Evolutionary conservation across 2,888 invertebrate species (phyloP), one percentile per base, ranked within the genome.

Genomic region (Scotopteryx bipunctaria): DNA sequence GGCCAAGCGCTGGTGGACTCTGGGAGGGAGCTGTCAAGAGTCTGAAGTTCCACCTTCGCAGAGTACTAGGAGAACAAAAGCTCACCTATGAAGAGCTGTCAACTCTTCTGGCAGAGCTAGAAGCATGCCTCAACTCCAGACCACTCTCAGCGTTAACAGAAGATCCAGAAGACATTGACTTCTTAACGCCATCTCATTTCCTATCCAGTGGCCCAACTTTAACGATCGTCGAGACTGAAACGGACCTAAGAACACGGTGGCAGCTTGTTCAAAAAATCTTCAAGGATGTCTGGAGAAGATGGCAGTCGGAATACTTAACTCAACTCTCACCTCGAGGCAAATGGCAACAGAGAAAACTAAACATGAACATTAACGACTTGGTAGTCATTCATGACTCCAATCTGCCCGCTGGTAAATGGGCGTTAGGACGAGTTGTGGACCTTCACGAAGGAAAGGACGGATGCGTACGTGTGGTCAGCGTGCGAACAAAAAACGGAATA

Each of bases 21-120:
- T 61, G 58, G 57, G 63, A 64, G 33, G 14, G 32, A 2, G 55
- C 57, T 0, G 55, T 63, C 0, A 54, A 48, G 17, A 50, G 55
- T 13, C 11, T 31, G 13, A 31, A 31, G 31, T 31, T 3, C 13
- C 31, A 31, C 13, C 14, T 31, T 5, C 3, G 31, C 11, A 31
- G 31, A 31, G 31, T 31, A 5, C 14, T 31, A 1, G 31, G 31
- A 2, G 31, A 31, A 5, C 54, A 1, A 66, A 63, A 31, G 13
- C 8, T 31, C 25, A 13, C 21, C 2, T 21, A 21, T 3, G 21
- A 21, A 21, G 21, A 21, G 6, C 21, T 21, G 5, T 21, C 21
- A 43, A 13, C 65, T 36, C 8, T 45, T 43, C 32, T 21, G 9
- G 11, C 15, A 17, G 19, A 42, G 14, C 31, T 42, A 3, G 32